Percentiles rank a stretch among this genome's conserved stretches.
phyloP scores from a whole-genome alignment of 2,797 vertebrate genomes.

The Hoplostethus atlanticus region DNA sequence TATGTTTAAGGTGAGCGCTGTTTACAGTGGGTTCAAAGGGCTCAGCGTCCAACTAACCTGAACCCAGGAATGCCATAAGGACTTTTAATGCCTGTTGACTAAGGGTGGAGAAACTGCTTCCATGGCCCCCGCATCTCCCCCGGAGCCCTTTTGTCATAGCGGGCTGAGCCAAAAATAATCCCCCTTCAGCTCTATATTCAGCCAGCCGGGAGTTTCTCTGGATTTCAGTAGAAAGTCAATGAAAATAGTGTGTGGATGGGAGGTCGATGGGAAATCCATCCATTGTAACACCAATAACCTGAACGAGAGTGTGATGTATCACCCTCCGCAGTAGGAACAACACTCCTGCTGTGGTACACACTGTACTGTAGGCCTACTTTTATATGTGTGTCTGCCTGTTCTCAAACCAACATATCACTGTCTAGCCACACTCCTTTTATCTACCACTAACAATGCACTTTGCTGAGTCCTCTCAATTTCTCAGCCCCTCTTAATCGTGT shows the following conservation, averaged over 20 bases:
- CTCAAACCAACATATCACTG: slow-evolving; percentile 10
- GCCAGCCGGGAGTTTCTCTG: slow-evolving; percentile 24
- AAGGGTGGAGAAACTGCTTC: slow-evolving; percentile 25
- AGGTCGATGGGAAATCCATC: slow-evolving; percentile 11
- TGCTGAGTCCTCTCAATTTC: slow-evolving; percentile 17
- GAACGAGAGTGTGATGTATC: slow-evolving; percentile 10
- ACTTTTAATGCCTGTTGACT: slow-evolving; percentile 37
- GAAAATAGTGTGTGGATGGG: slow-evolving; percentile 7
- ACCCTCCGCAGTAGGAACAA: slow-evolving; percentile 3
- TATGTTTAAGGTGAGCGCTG: slow-evolving; percentile 4
- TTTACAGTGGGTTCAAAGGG: not conserved
- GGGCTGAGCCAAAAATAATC: slow-evolving; percentile 43
- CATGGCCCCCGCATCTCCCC: slow-evolving; percentile 16
- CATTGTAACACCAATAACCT: not conserved
- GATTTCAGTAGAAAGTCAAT: slow-evolving; percentile 17
- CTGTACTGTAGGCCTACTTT: not conserved
- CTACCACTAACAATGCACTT: slow-evolving; percentile 24
- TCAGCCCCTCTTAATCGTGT: slow-evolving; percentile 34
- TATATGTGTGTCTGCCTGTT: not conserved
- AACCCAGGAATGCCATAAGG: slow-evolving; percentile 26
- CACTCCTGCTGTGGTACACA: not conserved
- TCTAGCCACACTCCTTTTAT: slow-evolving; percentile 30
- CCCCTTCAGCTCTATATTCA: slow-evolving; percentile 24
- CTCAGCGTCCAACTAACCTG: not conserved
- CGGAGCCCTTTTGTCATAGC: not conserved